Percentiles rank a stretch among this genome's conserved stretches.
Conservation (phyloP, 2,797 vertebrate species). For the Sebastes wilsoni region DNA sequence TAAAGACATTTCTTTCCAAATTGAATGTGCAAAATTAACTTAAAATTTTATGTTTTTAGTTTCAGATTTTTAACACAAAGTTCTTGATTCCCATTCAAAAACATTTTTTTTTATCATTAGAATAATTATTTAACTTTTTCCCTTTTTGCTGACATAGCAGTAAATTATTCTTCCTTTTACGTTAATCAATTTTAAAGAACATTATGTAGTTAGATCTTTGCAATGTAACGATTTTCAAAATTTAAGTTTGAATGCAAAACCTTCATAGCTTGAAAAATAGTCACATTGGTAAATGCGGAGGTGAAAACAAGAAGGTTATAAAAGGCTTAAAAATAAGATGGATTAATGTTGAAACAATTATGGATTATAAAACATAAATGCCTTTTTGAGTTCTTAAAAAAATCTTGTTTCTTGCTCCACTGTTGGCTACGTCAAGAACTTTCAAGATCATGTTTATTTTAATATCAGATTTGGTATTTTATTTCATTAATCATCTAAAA, state of each 20-base stretch:
- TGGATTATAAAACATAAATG: background rate
- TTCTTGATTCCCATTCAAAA: background rate
- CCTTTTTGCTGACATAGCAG: background rate
- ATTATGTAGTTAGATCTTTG: background rate
- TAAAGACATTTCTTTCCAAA: background rate
- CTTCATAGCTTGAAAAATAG: background rate
- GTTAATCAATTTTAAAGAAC: background rate
- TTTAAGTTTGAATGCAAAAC: background rate
- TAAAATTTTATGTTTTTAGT: background rate
- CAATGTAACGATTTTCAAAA: background rate
- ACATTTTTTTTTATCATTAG: background rate
- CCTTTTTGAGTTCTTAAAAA: background rate
- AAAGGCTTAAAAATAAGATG: background rate
- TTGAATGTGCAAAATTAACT: background rate
- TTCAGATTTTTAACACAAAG: background rate
- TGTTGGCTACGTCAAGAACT: background rate
- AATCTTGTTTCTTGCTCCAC: background rate
- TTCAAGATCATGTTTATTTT: background rate
- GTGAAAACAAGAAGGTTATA: background rate
- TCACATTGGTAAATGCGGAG: background rate
- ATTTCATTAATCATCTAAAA: background rate
- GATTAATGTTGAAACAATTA: background rate
- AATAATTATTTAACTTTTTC: background rate
- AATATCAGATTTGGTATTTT: background rate
- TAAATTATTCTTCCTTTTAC: background rate